Base-by-base conservation (phyloP, 2,797 vertebrate genomes). In the Acridotheres tristis region DNA sequence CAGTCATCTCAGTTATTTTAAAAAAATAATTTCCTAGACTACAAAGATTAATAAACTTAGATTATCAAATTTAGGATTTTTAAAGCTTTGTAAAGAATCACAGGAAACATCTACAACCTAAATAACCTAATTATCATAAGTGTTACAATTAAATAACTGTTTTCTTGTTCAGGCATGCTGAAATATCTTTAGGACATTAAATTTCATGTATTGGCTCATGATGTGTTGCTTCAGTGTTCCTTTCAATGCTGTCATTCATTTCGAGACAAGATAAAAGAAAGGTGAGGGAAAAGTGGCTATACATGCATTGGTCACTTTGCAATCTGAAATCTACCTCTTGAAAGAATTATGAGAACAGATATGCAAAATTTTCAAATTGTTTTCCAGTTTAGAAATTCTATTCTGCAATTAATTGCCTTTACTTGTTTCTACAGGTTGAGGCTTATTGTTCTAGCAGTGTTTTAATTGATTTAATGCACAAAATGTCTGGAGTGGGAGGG, bases 11-110 rank as follows among this genome's bases (percentile, higher is more conserved):
- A 94, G 53, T 80, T 53, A 96, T 94, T 96, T 96, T 32, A 11
- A 69, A 59, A 73, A 51, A 51, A 61, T 18, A 48, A 88, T 78
- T 95, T 90, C 79, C 94, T 93, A 90, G 59, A 90, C 91, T 96
- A 76, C 23, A 38, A 40, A 38, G 7, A 29, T n/a, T 45, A 61
- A 58, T 47, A 76, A 40, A 38, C 2, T 22, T 42, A 38, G 13
- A 29, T 47, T 53, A 38, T 16, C n/a, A 45, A 76, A 40, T 16
- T 11, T 25, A 53, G 3, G 8, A n/a, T 69, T 69, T 85, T 96
- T 96, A 97, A 97, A 94, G 48, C 40, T 94, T 92, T 96, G 42
- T 57, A 96, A 96, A 88, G 92, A 96, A 81, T 81, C 26, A 20
- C 4, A 38, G 47, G 8, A 90, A 93, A 89, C 74, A 81, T 51